Evolutionary conservation across 2,888 invertebrate species (phyloP).

Genomic region (Dendrolimus pini): DNA sequence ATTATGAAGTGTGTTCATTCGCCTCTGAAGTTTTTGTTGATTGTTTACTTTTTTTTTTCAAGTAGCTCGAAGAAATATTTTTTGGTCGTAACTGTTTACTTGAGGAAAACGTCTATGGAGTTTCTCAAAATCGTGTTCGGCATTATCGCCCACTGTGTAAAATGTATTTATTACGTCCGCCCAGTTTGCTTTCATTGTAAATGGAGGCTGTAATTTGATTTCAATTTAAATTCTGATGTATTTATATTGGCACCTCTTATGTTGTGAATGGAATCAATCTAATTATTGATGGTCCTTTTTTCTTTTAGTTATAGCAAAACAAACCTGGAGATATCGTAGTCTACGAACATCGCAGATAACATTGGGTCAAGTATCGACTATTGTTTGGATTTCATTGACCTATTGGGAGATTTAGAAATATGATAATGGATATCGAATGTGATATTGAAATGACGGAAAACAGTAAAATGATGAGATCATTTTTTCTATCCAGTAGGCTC

Average conservation of each 20-base stretch:
- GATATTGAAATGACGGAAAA: too few relatives aligned
- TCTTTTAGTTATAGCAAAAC: too few relatives aligned
- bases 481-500: too few relatives aligned
- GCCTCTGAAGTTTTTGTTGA: slow-evolving; percentile 6
- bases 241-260: slow-evolving; percentile 1
- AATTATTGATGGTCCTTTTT: slow-evolving; percentile 1
- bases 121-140: neutral
- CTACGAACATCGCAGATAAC: too few relatives aligned
- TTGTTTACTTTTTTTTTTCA: slow-evolving; percentile 5
- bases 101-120: slow-evolving; percentile 6
- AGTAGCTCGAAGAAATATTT: slow-evolving; percentile 2
- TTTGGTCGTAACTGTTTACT: slow-evolving; percentile 2
- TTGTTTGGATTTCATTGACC: too few relatives aligned
- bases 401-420: too few relatives aligned
- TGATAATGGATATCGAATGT: too few relatives aligned
- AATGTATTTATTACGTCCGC: neutral
- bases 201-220: neutral
- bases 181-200: neutral
- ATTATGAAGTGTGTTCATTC: slow-evolving; percentile 4
- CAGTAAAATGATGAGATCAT: too few relatives aligned
- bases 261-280: neutral
- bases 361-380: too few relatives aligned
- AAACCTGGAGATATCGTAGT: too few relatives aligned
- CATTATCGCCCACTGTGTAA: neutral
- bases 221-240: neutral